phyloP scores from a whole-genome alignment of 2,113 vertebrate species.

The Nothoprocta perdicaria region DNA sequence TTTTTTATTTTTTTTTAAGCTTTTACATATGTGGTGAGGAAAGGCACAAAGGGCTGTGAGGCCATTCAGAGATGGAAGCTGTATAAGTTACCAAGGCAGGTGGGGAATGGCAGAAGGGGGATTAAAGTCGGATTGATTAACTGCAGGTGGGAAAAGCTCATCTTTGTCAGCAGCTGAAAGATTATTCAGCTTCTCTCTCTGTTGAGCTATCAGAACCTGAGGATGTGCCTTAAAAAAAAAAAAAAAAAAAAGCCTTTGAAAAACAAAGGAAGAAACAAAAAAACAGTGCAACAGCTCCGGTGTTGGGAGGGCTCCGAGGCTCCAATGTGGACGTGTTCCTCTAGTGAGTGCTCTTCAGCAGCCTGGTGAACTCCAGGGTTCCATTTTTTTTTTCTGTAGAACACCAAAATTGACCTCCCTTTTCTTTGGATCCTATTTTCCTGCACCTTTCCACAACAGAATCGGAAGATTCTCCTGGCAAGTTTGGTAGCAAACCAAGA shows the following conservation, averaged over 20 bases:
- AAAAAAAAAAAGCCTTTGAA: background rate
- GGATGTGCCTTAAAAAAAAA: background rate
- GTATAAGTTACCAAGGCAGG: background rate
- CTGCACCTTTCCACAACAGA: background rate
- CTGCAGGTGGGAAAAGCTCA: slow-evolving; percentile 38
- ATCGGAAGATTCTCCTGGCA: background rate
- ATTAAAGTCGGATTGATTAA: slow-evolving; percentile 41
- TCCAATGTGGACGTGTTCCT: background rate
- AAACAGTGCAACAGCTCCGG: background rate
- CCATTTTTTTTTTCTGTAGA: background rate
- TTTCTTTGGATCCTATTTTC: background rate
- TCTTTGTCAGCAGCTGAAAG: slow-evolving; percentile 29
- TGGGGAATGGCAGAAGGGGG: slow-evolving; percentile 22
- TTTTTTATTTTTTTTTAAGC: no score
- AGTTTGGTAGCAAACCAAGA: background rate
- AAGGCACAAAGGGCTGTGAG: background rate
- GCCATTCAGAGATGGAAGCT: background rate
- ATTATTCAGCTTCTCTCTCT: background rate
- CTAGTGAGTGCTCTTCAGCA: background rate
- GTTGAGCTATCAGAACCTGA: background rate
- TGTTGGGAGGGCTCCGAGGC: background rate
- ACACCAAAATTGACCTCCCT: background rate
- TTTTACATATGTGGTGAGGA: background rate
- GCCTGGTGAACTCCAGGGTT: background rate
- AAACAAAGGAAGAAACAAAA: background rate